These are phyloP conservation scores for Laticauda colubrina DNA, from an alignment of 2,113 vertebrate genomes.

Conservation along the genomic window DNA sequence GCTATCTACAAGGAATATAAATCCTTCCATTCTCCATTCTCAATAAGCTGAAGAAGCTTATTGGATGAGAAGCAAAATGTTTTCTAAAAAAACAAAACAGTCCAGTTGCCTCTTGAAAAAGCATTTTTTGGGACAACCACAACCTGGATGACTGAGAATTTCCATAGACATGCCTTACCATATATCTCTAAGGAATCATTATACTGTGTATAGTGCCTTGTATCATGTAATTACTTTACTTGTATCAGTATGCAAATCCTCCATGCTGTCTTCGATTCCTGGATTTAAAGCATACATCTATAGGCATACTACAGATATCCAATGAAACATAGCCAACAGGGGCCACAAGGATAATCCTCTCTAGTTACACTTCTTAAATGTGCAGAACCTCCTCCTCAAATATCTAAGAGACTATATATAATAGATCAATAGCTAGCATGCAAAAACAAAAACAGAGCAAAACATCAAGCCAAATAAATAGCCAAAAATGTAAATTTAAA, in stretches of 20 bases:
- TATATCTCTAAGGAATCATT: neutral
- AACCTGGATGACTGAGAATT: no score
- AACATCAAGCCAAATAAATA: constrained; percentile 34
- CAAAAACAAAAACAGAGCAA: neutral
- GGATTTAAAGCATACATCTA: neutral
- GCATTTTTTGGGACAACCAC: no score
- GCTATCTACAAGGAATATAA: no score
- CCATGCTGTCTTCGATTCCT: neutral
- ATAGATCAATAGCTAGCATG: neutral
- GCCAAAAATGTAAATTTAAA: constrained; percentile 49
- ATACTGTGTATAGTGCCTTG: neutral
- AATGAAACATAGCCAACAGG: neutral
- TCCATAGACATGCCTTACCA: neutral
- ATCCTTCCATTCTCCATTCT: no score
- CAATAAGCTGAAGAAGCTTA: no score
- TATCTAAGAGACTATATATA: neutral
- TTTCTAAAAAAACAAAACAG: no score
- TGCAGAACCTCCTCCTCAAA: neutral
- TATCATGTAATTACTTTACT: neutral
- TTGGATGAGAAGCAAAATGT: no score
- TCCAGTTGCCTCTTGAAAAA: no score
- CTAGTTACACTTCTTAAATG: neutral
- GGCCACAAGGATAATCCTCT: neutral
- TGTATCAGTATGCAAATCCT: neutral
- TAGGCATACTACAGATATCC: neutral